phyloP scores from a whole-genome alignment of 2,797 vertebrate species.

The Phalloptychus januarius region DNA sequence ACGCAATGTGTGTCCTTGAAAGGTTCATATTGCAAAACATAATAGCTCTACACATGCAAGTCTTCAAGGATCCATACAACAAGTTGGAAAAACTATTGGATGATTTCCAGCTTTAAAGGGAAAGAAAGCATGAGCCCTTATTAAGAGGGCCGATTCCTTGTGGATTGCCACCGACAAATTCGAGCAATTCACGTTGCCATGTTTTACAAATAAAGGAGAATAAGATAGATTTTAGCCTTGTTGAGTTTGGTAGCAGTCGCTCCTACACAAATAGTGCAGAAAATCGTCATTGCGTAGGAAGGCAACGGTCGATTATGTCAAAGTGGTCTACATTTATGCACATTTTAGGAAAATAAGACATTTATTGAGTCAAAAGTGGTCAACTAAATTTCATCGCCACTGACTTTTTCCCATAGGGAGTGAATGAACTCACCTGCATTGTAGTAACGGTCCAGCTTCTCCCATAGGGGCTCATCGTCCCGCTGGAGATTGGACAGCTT shows the following conservation, averaged over 20 bases:
- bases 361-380: neutral
- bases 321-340: too few relatives aligned
- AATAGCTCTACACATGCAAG: neutral
- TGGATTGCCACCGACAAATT: neutral
- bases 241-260: neutral
- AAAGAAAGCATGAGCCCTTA: neutral
- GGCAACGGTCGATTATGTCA: too few relatives aligned
- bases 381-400: neutral
- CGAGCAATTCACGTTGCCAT: neutral
- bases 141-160: neutral
- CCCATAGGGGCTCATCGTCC: slow-evolving; percentile 89
- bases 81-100: neutral
- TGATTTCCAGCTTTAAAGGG: neutral
- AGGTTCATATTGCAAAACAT: neutral
- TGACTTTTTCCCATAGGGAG: neutral
- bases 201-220: neutral
- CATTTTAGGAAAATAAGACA: too few relatives aligned
- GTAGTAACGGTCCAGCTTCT: slow-evolving; percentile 94
- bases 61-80: neutral
- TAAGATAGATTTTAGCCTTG: neutral
- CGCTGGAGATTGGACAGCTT: slow-evolving; percentile 88
- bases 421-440: slow-evolving; percentile 84
- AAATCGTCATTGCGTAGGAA: too few relatives aligned
- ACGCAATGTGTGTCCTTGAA: neutral
- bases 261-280: neutral